phyloP scores from a whole-genome alignment of 1,140 invertebrate species.

The Sarcophaga peregrina region DNA sequence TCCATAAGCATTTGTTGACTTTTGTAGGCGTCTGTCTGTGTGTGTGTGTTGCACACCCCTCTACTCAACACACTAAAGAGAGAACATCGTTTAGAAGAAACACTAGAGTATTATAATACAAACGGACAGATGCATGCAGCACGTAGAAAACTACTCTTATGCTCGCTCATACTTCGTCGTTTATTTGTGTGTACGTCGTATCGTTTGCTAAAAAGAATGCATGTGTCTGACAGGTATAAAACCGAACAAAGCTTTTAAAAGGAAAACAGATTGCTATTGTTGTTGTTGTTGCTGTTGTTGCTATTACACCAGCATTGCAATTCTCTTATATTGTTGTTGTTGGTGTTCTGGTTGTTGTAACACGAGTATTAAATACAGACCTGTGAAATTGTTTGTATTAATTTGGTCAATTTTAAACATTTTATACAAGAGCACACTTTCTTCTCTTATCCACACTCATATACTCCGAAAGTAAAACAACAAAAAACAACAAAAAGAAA shows the following conservation, averaged over 20 bases:
- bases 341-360: too few relatives aligned
- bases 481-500: too few relatives aligned
- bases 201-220: neutral
- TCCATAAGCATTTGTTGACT: neutral
- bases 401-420: conserved; percentile 4
- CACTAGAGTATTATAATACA: too few relatives aligned
- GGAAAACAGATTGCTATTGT: neutral
- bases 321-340: too few relatives aligned
- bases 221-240: neutral
- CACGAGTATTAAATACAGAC: neutral
- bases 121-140: neutral
- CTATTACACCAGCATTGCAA: neutral
- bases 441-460: too few relatives aligned
- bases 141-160: neutral
- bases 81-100: neutral
- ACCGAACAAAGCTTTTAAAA: neutral
- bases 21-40: neutral
- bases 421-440: neutral
- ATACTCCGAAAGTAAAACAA: too few relatives aligned
- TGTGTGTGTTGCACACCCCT: neutral
- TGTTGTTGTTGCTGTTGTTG: neutral
- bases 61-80: neutral
- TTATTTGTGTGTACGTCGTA: neutral
- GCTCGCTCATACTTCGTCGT: neutral
- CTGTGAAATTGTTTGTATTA: conserved; percentile 13